Base-by-base conservation (phyloP, 2,113 vertebrate genomes). In the Crotalus viridis region DNA sequence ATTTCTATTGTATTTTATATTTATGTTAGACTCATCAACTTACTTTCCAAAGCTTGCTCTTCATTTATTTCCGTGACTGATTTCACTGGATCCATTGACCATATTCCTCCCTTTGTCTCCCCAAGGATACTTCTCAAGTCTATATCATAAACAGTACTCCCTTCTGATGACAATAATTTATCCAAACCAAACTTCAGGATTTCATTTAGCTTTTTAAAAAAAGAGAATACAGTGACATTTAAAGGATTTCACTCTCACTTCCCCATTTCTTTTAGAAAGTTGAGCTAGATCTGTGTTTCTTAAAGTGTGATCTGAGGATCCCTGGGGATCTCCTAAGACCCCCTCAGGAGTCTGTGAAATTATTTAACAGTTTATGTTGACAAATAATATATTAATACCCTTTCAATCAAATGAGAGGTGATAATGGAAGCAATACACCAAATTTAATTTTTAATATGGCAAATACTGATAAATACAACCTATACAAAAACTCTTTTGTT, bases 171-270 rank as follows among this genome's bases (percentile, higher is more conserved):
- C 22, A 99, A 95, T 56, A 99, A 97, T 93, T 99, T 99, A 96
- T 99, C 98, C 90, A 99, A 97, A 61, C 99, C 99, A 28, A 99
- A 99, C 96, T 99, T 99, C 95, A 99, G 96, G 96, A 99, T 99
- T 96, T 99, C 98, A 81, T 97, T 98, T 33, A 99, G 96, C 98
- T 96, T 90, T 94, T 94, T 0, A 92, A 88, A 33, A 74, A 74
- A 96, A 86, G 10, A 26, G 48, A 91, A 89, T n/a, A 94, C 85
- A 39, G 74, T 91, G 10, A 85, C 10, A 85, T 54, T 88, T 91
- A 94, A 1, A 55, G 90, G 81, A 52, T 7, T 22, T 88, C 69
- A 88, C 17, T 89, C 87, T 89, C 90, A 88, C 39, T 43, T 33
- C 7, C 1, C 85, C 33, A 56, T 28, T 43, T 33, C 89, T 85